These are phyloP conservation scores for Rhinoraja longicauda DNA, from an alignment of 2,797 vertebrate genomes.

Conservation along the genomic window DNA sequence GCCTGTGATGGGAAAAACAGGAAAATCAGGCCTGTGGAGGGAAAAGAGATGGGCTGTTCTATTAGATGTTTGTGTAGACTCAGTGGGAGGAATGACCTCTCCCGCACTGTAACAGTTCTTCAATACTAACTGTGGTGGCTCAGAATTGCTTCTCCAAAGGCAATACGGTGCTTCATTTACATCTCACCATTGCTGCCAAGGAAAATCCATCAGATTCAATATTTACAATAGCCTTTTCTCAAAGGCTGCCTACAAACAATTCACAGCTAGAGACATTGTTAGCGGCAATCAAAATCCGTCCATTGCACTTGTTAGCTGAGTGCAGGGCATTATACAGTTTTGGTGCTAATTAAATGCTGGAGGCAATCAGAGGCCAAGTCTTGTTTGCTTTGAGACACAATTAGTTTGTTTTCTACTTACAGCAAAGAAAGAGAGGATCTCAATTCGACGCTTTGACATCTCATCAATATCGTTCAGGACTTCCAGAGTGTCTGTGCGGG, in stretches of 20 bases:
- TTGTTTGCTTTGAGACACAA: slow-evolving; percentile 33
- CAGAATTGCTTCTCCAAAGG: neutral
- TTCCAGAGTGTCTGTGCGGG: slow-evolving; percentile 77
- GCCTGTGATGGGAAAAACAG: no score
- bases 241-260: neutral
- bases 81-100: no score
- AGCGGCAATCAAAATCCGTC: slow-evolving; percentile 28
- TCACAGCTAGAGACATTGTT: slow-evolving; percentile 18
- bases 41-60: no score
- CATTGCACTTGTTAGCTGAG: slow-evolving; percentile 2
- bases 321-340: slow-evolving; percentile 12
- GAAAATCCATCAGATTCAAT: slow-evolving; percentile 18
- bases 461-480: slow-evolving; percentile 93
- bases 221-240: slow-evolving; percentile 19
- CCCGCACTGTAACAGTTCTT: no score
- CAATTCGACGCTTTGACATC: slow-evolving; percentile 87
- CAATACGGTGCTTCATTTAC: neutral
- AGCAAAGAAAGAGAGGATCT: slow-evolving; percentile 89
- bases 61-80: no score
- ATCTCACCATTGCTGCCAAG: neutral
- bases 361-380: neutral
- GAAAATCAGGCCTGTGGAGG: no score
- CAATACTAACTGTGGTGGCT: no score
- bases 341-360: slow-evolving; percentile 28
- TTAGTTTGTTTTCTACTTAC: slow-evolving; percentile 62